These are phyloP conservation scores for Pseudomyrmex gracilis DNA, from an alignment of 1,140 invertebrate genomes.

Conservation along the genomic window DNA sequence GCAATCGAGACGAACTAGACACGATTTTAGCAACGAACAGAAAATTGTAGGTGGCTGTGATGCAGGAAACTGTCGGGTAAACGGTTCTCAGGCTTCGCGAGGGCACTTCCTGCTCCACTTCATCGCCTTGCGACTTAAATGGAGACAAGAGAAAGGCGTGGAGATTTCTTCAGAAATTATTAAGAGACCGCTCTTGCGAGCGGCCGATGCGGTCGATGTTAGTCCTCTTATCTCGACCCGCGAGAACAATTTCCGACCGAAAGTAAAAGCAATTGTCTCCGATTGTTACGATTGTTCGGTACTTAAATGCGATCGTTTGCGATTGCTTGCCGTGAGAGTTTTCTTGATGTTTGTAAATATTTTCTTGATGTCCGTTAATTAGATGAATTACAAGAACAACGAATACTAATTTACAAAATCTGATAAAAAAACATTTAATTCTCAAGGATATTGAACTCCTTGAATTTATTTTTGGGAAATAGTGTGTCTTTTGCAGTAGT, in stretches of 20 bases:
- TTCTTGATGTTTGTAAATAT: not conserved
- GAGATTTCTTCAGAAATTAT: slow-evolving; percentile 73
- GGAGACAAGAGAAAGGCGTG: slow-evolving; percentile 73
- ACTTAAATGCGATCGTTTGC: not conserved
- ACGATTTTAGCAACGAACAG: slow-evolving; percentile 54
- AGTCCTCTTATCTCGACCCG: slow-evolving; percentile 46
- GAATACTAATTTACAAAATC: too few species aligned
- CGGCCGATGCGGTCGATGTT: slow-evolving; percentile 37
- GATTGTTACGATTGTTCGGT: slow-evolving; percentile 43
- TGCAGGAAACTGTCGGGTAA: slow-evolving; percentile 68
- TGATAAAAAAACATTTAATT: not conserved
- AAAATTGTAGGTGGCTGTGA: slow-evolving; percentile 63
- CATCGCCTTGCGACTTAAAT: slow-evolving; percentile 66
- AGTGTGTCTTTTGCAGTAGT: not conserved
- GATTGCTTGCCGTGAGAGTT: slow-evolving; percentile 11
- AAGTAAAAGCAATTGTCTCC: slow-evolving; percentile 58
- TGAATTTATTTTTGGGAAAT: slow-evolving; percentile 1
- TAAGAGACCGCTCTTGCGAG: slow-evolving; percentile 57
- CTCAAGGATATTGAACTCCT: not conserved
- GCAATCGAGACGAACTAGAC: slow-evolving; percentile 42
- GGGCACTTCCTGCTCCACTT: slow-evolving; percentile 71
- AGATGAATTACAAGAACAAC: not conserved
- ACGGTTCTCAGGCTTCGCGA: slow-evolving; percentile 67
- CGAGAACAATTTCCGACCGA: slow-evolving; percentile 47
- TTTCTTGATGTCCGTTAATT: not conserved